phyloP scores from a whole-genome alignment of 2,113 vertebrate species.

The Ophiodon elongatus region DNA sequence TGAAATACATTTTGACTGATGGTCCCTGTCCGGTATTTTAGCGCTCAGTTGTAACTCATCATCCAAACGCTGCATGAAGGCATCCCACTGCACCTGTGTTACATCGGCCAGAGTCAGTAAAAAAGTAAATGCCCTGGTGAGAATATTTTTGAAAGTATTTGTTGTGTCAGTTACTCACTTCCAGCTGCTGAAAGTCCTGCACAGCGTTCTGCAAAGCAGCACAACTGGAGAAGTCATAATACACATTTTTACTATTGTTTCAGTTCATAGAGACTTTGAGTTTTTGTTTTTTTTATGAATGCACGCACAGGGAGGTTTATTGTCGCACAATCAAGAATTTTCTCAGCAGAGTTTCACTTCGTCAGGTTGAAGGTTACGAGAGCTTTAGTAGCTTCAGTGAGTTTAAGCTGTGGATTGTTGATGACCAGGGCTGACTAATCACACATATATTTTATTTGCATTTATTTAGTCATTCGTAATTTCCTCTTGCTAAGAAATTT shows the following conservation, averaged over 20 bases:
- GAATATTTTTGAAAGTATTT: neutral
- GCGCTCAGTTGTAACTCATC: constrained; percentile 50
- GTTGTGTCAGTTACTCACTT: constrained; percentile 42
- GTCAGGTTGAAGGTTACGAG: neutral
- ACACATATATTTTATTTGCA: too few species aligned
- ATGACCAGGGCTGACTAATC: neutral
- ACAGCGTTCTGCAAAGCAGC: constrained; percentile 33
- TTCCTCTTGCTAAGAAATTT: neutral
- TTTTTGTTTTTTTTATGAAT: constrained; percentile 1
- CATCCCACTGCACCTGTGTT: constrained; percentile 67
- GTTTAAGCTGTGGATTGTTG: neutral
- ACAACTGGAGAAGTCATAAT: constrained; percentile 43
- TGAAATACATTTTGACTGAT: constrained; percentile 35
- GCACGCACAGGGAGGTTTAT: neutral
- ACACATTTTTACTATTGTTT: neutral
- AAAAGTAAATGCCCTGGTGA: neutral
- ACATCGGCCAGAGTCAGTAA: constrained; percentile 33
- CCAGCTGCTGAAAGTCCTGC: constrained; percentile 43
- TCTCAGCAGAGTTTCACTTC: neutral
- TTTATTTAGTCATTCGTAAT: neutral
- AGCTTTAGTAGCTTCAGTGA: neutral
- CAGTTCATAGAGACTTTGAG: neutral
- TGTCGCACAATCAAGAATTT: neutral
- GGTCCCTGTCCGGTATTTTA: neutral
- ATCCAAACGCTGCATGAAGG: constrained; percentile 63